These are phyloP conservation scores for Eutrigla gurnardus DNA, from an alignment of 2,797 vertebrate species.

Conservation along the genomic window DNA sequence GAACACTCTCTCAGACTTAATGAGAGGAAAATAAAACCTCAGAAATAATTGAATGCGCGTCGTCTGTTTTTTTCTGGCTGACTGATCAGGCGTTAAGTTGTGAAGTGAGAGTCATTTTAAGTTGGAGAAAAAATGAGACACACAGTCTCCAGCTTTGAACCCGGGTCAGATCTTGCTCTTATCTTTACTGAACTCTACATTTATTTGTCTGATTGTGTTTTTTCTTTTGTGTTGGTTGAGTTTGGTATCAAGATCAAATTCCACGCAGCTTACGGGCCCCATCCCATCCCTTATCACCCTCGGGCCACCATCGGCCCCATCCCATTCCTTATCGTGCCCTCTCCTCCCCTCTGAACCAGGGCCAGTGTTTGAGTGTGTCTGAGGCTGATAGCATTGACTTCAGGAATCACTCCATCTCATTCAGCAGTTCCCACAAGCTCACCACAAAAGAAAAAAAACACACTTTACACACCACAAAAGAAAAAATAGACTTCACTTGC, in stretches of 20 bases:
- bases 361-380: slow-evolving; percentile 74
- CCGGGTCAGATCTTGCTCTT: slow-evolving; percentile 18
- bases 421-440: slow-evolving; percentile 75
- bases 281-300: slow-evolving; percentile 37
- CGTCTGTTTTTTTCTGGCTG: background rate
- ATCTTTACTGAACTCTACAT: background rate
- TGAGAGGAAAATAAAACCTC: slow-evolving; percentile 35
- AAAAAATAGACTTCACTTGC: slow-evolving; percentile 71
- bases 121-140: background rate
- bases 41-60: slow-evolving; percentile 45
- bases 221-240: slow-evolving; percentile 27
- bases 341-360: slow-evolving; percentile 12
- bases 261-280: slow-evolving; percentile 9
- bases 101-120: background rate
- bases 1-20: slow-evolving; percentile 3
- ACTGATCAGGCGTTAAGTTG: background rate
- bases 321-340: slow-evolving; percentile 47
- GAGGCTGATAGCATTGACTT: slow-evolving; percentile 79
- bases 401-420: slow-evolving; percentile 78
- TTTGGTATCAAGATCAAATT: slow-evolving; percentile 62
- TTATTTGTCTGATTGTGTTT: slow-evolving; percentile 26
- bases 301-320: slow-evolving; percentile 20
- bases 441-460: slow-evolving; percentile 72
- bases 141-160: slow-evolving; percentile 1
- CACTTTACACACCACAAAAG: slow-evolving; percentile 63